These are phyloP conservation scores for Dioctria rufipes DNA, from an alignment of 2,888 invertebrate genomes.

Conservation along the genomic window DNA sequence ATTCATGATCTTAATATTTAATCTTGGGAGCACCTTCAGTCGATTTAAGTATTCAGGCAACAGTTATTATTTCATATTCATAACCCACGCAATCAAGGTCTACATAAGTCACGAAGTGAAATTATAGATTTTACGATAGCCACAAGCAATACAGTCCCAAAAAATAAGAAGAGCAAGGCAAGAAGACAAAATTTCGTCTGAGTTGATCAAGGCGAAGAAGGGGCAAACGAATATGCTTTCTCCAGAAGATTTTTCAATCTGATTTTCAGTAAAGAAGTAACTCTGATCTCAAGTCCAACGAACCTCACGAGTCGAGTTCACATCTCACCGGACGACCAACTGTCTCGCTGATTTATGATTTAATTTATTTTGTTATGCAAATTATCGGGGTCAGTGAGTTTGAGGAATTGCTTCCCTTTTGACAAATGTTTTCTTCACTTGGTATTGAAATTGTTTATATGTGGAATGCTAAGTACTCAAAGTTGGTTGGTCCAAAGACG, in stretches of 20 bases:
- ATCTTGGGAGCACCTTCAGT: not conserved
- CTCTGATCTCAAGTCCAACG: not conserved
- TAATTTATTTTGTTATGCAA: constrained; percentile 43
- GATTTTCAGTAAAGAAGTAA: not conserved
- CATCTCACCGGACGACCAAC: not conserved
- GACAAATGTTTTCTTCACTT: not conserved
- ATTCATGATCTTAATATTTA: too few species aligned
- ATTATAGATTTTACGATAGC: not conserved
- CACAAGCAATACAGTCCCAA: not conserved
- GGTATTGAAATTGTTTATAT: too few species aligned
- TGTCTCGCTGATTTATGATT: constrained; percentile 33
- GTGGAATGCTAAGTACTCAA: too few species aligned
- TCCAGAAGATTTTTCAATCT: constrained; percentile 23
- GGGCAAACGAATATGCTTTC: constrained; percentile 5
- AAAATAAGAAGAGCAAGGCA: not conserved
- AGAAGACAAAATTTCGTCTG: not conserved
- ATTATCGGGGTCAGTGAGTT: constrained; percentile 35
- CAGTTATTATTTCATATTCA: not conserved
- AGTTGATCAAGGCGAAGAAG: not conserved
- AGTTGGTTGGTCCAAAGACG: too few species aligned
- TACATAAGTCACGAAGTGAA: not conserved
- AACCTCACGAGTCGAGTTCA: not conserved
- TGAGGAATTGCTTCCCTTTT: constrained; percentile 15
- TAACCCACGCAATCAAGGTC: not conserved
- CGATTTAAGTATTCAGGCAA: not conserved